Evolutionary conservation across 2,113 vertebrate genomes (phyloP), one percentile per base, ranked within the genome.

Genomic region (Collichthys lucidus): DNA sequence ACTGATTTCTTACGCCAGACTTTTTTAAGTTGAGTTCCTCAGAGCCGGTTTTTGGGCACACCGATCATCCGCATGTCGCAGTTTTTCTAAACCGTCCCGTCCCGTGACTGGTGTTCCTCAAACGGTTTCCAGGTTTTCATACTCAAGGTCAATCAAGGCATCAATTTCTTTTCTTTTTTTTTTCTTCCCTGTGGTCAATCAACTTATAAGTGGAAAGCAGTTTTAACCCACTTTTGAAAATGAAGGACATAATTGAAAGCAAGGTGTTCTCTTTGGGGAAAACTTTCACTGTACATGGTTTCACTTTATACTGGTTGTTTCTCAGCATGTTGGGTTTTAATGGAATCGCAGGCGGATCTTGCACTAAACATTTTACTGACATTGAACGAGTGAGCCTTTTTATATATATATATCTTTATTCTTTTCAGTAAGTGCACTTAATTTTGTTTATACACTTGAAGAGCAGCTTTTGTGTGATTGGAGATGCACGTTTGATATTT

Each of bases 91-190:
- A 49, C 57, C 29, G 46, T 17, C 55, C 15, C 56, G 57, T 31
- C 24, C 46, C 66, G 65, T 56, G 44, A 56, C 49, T 14, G 20
- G 20, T 53, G 11, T 29, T 74, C 53, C 12, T 77, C 10, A 11
- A 35, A 11, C 56, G 15, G 35, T 20, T 76, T 80, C 20, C 57
- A 57, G 57, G 52, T 20, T 50, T 77, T 75, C 29, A 65, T 26
- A 20, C 67, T 53, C 40, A 22, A 82, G 72, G 68, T 75, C 74
- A 88, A 87, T 93, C 83, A 89, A 68, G 29, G 61, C 71, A 85
- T 90, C 26, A 71, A 72, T 86, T 40, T 8, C 2, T 40, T 40
- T 87, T 40, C 9, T 87, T 86, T 82, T 31, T 88, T 87, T 86
- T 82, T 46, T 72, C 40, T 75, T 70, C 63, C 47, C 70, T 14